Conservation (phyloP, 2,797 vertebrate species). For the Clarias fuscus region DNA sequence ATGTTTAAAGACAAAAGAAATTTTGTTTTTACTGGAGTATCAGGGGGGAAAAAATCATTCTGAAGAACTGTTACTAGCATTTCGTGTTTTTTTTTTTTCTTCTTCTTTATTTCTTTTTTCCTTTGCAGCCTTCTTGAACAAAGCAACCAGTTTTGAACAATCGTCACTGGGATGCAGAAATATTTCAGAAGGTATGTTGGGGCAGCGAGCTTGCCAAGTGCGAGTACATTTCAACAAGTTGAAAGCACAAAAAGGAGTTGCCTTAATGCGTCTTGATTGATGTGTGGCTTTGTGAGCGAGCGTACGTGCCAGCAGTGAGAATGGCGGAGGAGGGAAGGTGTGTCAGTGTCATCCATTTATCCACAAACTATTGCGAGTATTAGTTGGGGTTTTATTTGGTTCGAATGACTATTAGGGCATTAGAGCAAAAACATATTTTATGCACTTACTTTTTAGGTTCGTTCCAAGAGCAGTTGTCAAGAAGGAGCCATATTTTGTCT, state of each 20-base stretch:
- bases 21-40: conserved; percentile 11
- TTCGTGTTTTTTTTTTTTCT: neutral
- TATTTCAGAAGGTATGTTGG: conserved; percentile 46
- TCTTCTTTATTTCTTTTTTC: neutral
- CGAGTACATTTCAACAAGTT: conserved; percentile 43
- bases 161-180: conserved; percentile 36
- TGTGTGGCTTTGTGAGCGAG: conserved; percentile 47
- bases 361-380: conserved; percentile 16
- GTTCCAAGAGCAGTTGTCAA: conserved; percentile 15
- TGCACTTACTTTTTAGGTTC: conserved; percentile 10
- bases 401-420: conserved; percentile 13
- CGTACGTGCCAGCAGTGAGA: conserved; percentile 37
- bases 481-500: neutral
- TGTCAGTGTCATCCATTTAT: conserved; percentile 37
- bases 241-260: conserved; percentile 35
- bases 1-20: neutral
- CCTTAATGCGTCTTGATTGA: conserved; percentile 49
- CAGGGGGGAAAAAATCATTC: neutral
- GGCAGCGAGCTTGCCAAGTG: conserved; percentile 18
- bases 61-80: conserved; percentile 8
- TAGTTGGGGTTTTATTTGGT: conserved; percentile 15
- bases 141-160: conserved; percentile 36
- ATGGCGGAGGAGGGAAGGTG: conserved; percentile 30
- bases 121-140: conserved; percentile 6
- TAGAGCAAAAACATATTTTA: conserved; percentile 9